These are phyloP conservation scores for Sphaerophoria taeniata DNA, from an alignment of 2,888 invertebrate species.

Conservation along the genomic window DNA sequence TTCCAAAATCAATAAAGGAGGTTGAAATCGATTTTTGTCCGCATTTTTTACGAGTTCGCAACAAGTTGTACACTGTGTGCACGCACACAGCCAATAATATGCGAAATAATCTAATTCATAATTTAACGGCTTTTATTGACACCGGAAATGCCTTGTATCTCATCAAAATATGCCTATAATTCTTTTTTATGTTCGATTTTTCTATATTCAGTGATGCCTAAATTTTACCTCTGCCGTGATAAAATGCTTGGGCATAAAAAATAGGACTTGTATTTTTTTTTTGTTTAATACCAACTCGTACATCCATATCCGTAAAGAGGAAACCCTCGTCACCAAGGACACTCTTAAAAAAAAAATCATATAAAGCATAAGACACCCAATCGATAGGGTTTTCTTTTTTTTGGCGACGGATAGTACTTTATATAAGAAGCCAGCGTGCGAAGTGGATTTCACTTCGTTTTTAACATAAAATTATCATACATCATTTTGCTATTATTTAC, in stretches of 20 bases:
- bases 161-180: slow-evolving; percentile 41
- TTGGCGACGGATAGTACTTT: not conserved
- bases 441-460: slow-evolving; percentile 68
- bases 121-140: slow-evolving; percentile 32
- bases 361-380: slow-evolving; percentile 54
- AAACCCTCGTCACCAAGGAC: slow-evolving; percentile 35
- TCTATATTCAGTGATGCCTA: slow-evolving; percentile 7
- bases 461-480: slow-evolving; percentile 73
- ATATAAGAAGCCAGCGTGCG: slow-evolving; percentile 43
- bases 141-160: slow-evolving; percentile 51
- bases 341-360: too few species aligned
- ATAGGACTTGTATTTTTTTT: slow-evolving; percentile 44
- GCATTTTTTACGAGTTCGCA: not conserved
- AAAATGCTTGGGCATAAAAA: slow-evolving; percentile 59
- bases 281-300: not conserved
- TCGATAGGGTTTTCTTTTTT: slow-evolving; percentile 20
- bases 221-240: slow-evolving; percentile 45
- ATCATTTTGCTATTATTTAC: slow-evolving; percentile 72
- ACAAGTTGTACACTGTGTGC: slow-evolving; percentile 14
- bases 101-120: slow-evolving; percentile 52
- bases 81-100: not conserved
- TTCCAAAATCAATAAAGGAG: slow-evolving; percentile 1
- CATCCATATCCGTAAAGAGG: slow-evolving; percentile 23
- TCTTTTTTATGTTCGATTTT: slow-evolving; percentile 30
- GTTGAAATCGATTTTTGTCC: too few species aligned